Base-by-base conservation (phyloP, 2,888 invertebrate species). In the Anorthoa munda region DNA sequence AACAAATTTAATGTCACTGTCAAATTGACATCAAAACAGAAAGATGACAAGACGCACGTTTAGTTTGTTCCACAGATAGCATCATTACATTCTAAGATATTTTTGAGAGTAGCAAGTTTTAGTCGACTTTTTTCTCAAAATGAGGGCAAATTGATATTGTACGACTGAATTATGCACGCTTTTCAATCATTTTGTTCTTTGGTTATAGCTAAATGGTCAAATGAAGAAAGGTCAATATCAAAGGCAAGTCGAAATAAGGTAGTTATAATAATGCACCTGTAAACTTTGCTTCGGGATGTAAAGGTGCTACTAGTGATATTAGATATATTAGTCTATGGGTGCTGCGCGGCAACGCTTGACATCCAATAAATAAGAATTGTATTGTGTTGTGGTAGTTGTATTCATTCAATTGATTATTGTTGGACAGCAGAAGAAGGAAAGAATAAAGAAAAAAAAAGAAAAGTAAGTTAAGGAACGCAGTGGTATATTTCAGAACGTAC, bases 1-100 rank as follows among this genome's bases (percentile, higher is more conserved):
- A 80, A 75, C 75, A 78, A 80, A 75, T 65, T 12, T 17, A 51
- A 26, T 55, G 78, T 76, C 76, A 76, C 31, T 61, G 75, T 80
- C 80, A 67, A 74, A 78, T 48, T 71, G 56, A 79, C 70, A 77
- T 45, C 2, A 26, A 39, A 50, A 23, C 13, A 48, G 17, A 53
- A 39, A 71, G 13, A 31, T 39, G 51, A 69, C 50, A 74, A 50
- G 48, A 13, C 23, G 26, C 18, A 31, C 78, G 55, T 55, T 53
- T 48, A 31, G 31, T 59, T 50, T 9, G 9, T 17, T 26, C 31
- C 0, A 9, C 18, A 5, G n/a, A 11, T n/a, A 31, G 5, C 31
- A 31, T 23, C 18, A 18, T 51, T 26, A 15, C 23, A 15, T 18
- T 39, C 4, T 26, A 2, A 26, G 5, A 5, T 31, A 31, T 31